Base-by-base conservation (phyloP, 2,888 invertebrate genomes). In the Tethea ocularis region DNA sequence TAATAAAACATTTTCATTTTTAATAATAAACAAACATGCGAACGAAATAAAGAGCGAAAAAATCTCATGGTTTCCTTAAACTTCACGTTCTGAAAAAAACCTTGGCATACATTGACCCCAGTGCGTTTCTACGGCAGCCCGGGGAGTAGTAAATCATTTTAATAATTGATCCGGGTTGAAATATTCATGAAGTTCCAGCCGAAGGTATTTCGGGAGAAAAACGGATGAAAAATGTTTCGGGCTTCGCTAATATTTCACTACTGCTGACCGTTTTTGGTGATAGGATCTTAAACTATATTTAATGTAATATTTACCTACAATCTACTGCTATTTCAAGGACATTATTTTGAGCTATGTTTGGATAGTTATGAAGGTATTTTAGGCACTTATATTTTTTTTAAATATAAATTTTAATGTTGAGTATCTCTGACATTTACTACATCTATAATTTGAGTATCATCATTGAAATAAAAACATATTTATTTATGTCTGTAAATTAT, bases 121-220 rank as follows among this genome's bases (percentile, higher is more conserved):
- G 73, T 77, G 71, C 79, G 80, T 83, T 84, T 79, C 78, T 76
- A 78, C 78, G 72, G 74, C 74, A 72, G 76, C 67, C 78, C 75
- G 66, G 77, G 74, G 78, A 81, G 86, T 81, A 87, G 88, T 92
- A 92, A 91, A 92, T 92, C 91, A 92, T 92, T 89, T 92, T 90
- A 92, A 93, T 93, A 93, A 92, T 91, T 91, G 89, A 93, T 91
- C 88, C 80, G 71, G 78, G 74, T 75, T 85, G 86, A 91, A 91
- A 92, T 91, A 92, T 92, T 91, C 91, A 93, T 90, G 88, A 88
- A 88, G 81, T 86, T 87, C 82, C 81, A 80, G 71, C 83, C 80
- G 83, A 82, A 89, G 86, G 88, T 86, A 83, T 83, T 80, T 78
- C 75, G 69, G 72, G 75, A 75, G 81, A 82, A 86, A 87, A 88